A percentile compares a stretch with the other conserved stretches of the same genome.
Evolutionary conservation across 2,113 vertebrate genomes (phyloP).

Genomic region (Melanotaenia duboulayi): DNA sequence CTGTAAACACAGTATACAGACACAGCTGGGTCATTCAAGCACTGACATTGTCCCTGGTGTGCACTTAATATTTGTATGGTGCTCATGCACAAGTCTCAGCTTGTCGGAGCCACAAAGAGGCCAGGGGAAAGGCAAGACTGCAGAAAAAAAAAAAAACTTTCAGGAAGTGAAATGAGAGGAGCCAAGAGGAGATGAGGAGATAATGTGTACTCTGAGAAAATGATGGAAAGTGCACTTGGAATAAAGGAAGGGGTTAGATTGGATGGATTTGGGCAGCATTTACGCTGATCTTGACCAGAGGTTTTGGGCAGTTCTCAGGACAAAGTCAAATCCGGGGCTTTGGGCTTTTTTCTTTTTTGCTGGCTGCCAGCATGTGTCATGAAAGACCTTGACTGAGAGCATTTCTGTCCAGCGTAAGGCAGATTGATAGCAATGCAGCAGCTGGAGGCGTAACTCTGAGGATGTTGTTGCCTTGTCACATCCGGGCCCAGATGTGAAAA

Average conservation of each 20-base stretch:
- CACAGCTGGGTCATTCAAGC: conserved; percentile 41
- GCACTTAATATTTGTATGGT: conserved; percentile 27
- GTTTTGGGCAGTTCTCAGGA: conserved; percentile 22
- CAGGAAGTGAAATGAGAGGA: conserved; percentile 47
- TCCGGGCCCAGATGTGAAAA: conserved; percentile 64
- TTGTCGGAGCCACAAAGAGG: conserved; percentile 50
- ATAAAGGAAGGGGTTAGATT: conserved; percentile 17
- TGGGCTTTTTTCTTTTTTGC: conserved; percentile 1
- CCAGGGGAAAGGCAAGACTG: background rate
- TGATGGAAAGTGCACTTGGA: conserved; percentile 6
- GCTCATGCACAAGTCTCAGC: conserved; percentile 54
- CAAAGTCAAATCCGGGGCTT: background rate
- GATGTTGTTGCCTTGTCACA: conserved; percentile 26
- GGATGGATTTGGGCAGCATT: conserved; percentile 46
- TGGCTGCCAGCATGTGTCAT: conserved; percentile 52
- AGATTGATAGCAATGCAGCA: conserved; percentile 68
- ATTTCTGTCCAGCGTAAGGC: conserved; percentile 47
- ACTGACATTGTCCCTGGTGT: conserved; percentile 35
- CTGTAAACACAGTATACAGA: conserved; percentile 14
- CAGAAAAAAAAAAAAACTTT: conserved; percentile 3
- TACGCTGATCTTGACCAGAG: conserved; percentile 16
- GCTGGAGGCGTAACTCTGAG: conserved; percentile 29
- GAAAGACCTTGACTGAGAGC: conserved; percentile 64
- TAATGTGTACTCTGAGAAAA: conserved; percentile 29
- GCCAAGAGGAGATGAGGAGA: conserved; percentile 36